Evolutionary conservation across 2,888 invertebrate genomes (phyloP).

Genomic region (Drosophila monieri): DNA sequence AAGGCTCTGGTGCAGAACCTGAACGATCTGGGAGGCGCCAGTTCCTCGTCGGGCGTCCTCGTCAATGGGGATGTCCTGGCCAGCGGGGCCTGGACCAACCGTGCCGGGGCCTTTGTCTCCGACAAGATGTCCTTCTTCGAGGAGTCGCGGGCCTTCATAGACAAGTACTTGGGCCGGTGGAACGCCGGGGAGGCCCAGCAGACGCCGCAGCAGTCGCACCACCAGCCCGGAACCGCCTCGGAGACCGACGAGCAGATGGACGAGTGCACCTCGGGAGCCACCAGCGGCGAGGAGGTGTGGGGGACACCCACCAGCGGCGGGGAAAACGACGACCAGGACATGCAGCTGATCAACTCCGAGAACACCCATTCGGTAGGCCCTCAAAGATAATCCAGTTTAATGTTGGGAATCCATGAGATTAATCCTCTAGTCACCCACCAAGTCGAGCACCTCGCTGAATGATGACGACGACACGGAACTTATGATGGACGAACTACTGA

Average conservation of each 20-base stretch:
- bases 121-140: slow-evolving; percentile 91
- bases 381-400: neutral
- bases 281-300: slow-evolving; percentile 94
- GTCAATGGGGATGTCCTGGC: slow-evolving; percentile 65
- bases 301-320: slow-evolving; percentile 95
- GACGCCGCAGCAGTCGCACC: slow-evolving; percentile 15
- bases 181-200: slow-evolving; percentile 76
- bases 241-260: slow-evolving; percentile 87
- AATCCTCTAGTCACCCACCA: slow-evolving; percentile 86
- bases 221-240: slow-evolving; percentile 53
- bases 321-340: slow-evolving; percentile 92
- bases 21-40: slow-evolving; percentile 46
- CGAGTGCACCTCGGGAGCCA: slow-evolving; percentile 92
- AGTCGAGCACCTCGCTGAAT: slow-evolving; percentile 87
- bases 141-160: slow-evolving; percentile 85
- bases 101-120: slow-evolving; percentile 92
- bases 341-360: slow-evolving; percentile 87
- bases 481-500: slow-evolving; percentile 92
- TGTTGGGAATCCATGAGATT: neutral
- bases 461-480: slow-evolving; percentile 91
- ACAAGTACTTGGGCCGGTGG: slow-evolving; percentile 86
- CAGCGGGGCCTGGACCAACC: slow-evolving; percentile 88
- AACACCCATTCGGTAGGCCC: slow-evolving; percentile 87
- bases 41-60: slow-evolving; percentile 21
- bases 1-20: slow-evolving; percentile 56